Evolutionary conservation across 2,113 vertebrate species (phyloP).

Genomic region (Thinocorus orbignyianus): DNA sequence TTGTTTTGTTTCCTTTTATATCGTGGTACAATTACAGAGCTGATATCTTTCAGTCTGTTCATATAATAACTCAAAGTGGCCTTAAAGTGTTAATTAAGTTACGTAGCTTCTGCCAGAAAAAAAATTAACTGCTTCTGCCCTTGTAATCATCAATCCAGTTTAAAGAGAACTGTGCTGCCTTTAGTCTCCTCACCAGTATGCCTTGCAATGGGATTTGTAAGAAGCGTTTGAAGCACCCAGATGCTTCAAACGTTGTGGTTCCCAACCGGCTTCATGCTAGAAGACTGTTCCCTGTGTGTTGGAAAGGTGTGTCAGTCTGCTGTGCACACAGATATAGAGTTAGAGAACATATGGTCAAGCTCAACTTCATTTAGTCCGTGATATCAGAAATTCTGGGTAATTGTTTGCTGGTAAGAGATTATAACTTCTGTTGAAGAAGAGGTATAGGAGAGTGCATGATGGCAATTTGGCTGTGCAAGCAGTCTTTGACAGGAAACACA

Average conservation of each 20-base stretch:
- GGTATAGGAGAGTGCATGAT: neutral
- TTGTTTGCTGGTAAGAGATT: neutral
- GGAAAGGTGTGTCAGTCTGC: neutral
- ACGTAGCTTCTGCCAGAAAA: neutral
- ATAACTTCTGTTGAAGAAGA: neutral
- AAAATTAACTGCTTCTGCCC: neutral
- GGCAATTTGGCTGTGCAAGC: neutral
- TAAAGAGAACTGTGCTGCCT: neutral
- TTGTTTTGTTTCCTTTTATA: neutral
- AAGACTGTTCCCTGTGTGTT: neutral
- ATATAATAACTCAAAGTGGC: neutral
- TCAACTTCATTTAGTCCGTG: neutral
- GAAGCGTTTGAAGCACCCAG: neutral
- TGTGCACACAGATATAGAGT: fast-evolving
- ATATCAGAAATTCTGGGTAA: neutral
- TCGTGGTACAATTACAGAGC: neutral
- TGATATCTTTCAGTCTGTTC: fast-evolving
- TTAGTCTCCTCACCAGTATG: neutral
- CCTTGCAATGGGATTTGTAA: neutral
- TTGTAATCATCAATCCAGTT: neutral
- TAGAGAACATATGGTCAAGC: neutral
- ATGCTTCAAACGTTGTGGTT: neutral
- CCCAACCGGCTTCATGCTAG: neutral
- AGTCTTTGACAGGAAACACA: neutral
- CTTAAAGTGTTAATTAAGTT: neutral